Conservation (phyloP, 2,888 invertebrate genomes). For the Pollenia angustigena region DNA sequence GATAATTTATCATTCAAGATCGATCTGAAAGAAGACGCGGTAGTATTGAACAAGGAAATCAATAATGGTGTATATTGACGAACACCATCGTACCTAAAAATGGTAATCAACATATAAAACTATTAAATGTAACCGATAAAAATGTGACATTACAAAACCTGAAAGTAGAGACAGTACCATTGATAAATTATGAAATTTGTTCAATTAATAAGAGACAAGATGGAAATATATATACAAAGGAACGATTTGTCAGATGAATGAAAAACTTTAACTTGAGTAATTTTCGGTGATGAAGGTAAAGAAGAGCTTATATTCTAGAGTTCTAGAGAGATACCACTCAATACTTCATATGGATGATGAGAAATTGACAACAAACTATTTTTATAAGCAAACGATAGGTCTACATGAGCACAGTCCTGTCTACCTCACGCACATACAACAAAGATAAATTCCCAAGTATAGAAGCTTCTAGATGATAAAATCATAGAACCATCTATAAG, state of each 20-base stretch:
- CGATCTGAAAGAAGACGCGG: conserved; percentile 14
- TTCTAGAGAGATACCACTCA: neutral
- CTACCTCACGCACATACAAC: conserved; percentile 10
- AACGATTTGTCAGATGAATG: neutral
- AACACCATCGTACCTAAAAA: too few species aligned
- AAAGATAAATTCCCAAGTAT: conserved; percentile 19
- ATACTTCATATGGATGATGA: too few species aligned
- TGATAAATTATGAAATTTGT: conserved; percentile 23
- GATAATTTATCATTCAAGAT: conserved; percentile 35
- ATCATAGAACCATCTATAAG: conserved; percentile 17
- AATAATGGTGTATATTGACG: too few species aligned
- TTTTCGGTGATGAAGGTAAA: conserved; percentile 10
- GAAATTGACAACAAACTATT: conserved; percentile 30
- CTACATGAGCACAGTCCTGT: conserved; percentile 15
- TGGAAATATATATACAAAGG: neutral
- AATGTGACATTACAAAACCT: conserved; percentile 3
- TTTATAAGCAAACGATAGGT: conserved; percentile 29
- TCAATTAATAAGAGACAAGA: neutral
- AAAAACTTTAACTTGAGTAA: neutral
- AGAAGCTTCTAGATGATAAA: neutral
- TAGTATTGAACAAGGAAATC: neutral
- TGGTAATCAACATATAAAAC: too few species aligned
- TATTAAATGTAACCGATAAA: too few species aligned
- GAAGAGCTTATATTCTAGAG: neutral
- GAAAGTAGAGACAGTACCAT: conserved; percentile 8